Percentiles rank a stretch among this genome's conserved stretches.
Evolutionary conservation across 1,140 invertebrate genomes (phyloP).

Genomic region (Diprion similis): DNA sequence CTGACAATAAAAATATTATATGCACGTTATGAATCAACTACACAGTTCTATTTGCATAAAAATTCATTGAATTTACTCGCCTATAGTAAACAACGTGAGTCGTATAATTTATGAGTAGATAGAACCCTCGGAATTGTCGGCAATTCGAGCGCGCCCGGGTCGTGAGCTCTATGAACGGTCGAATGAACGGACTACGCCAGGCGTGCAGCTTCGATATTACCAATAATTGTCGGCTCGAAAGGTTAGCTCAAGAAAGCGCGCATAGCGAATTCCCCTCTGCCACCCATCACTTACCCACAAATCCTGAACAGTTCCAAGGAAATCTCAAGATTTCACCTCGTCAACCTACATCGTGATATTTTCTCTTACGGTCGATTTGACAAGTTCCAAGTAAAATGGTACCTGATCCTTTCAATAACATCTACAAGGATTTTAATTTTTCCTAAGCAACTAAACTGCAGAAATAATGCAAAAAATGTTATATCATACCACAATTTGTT

Average conservation of each 20-base stretch:
- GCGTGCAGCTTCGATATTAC: constrained; percentile 14
- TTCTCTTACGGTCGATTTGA: not conserved
- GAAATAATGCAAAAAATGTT: no score
- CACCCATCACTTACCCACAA: not conserved
- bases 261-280: constrained; percentile 4
- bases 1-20: not conserved
- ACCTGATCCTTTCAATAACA: no score
- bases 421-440: no score
- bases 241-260: not conserved
- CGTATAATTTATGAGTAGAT: constrained; percentile 30
- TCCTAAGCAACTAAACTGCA: no score
- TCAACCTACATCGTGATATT: not conserved
- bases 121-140: constrained; percentile 15
- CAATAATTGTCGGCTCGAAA: constrained; percentile 20
- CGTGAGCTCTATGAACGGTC: constrained; percentile 28
- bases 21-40: constrained; percentile 17
- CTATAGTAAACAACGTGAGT: constrained; percentile 38
- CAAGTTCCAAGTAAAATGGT: not conserved
- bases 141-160: constrained; percentile 9
- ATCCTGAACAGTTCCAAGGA: not conserved
- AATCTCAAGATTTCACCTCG: not conserved
- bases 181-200: not conserved
- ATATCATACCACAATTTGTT: no score
- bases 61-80: constrained; percentile 40
- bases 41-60: constrained; percentile 40